phyloP scores from a whole-genome alignment of 2,888 invertebrate genomes.

The Drosophila setosimentum region DNA sequence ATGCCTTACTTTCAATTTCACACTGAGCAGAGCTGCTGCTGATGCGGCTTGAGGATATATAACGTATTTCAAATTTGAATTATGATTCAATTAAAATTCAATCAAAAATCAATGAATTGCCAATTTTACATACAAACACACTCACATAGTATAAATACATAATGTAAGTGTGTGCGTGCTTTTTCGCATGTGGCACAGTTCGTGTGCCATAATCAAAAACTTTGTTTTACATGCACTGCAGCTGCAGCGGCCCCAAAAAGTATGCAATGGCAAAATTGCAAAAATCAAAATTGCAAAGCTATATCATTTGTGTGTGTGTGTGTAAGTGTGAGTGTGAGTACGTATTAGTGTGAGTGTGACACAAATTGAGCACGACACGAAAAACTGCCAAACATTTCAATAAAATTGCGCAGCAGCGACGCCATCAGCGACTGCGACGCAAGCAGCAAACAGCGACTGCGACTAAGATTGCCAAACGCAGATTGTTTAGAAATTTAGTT shows the following conservation, averaged over 20 bases:
- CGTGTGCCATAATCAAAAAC: conserved; percentile 59
- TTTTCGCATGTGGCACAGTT: conserved; percentile 58
- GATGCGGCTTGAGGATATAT: background rate
- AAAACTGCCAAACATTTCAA: conserved; percentile 79
- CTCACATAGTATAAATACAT: conserved; percentile 10
- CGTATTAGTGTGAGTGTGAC: conserved; percentile 57
- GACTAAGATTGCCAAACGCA: conserved; percentile 76
- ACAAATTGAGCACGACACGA: conserved; percentile 77
- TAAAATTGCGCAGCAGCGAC: conserved; percentile 75
- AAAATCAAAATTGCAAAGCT: conserved; percentile 74
- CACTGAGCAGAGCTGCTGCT: background rate
- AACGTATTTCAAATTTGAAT: conserved; percentile 47
- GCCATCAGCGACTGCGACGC: conserved; percentile 16
- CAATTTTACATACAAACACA: conserved; percentile 32
- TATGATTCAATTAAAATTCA: conserved; percentile 77
- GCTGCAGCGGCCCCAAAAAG: conserved; percentile 67
- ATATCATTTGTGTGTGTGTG: conserved; percentile 42
- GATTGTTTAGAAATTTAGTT: conserved; percentile 80
- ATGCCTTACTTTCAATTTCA: conserved; percentile 50
- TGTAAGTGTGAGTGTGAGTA: conserved; percentile 18
- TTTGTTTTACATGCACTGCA: conserved; percentile 71
- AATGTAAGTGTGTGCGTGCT: conserved; percentile 3
- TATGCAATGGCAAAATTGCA: conserved; percentile 72
- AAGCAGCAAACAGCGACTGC: conserved; percentile 5
- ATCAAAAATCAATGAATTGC: conserved; percentile 72